Conservation (phyloP, 2,888 invertebrate genomes). For the Zygogramma bicolorata region DNA sequence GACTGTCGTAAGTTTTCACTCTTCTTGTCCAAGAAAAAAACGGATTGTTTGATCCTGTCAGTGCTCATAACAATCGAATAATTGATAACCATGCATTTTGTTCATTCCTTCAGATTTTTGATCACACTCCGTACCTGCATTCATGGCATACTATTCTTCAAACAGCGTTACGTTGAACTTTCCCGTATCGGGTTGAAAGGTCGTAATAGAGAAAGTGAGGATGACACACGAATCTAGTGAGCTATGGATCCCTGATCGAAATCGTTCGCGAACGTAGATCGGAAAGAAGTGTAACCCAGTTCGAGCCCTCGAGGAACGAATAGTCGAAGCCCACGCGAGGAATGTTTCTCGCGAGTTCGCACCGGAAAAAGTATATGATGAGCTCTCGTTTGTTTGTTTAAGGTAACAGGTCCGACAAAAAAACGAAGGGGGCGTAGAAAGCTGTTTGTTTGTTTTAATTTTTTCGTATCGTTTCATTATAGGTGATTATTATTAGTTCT, state of each 20-base stretch:
- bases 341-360: conserved; percentile 14
- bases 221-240: conserved; percentile 43
- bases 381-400: neutral
- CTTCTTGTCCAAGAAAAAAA: no score
- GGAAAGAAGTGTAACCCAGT: conserved; percentile 14
- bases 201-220: conserved; percentile 48
- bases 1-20: no score
- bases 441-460: neutral
- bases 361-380: conserved; percentile 11
- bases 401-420: neutral
- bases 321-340: conserved; percentile 14
- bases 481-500: neutral
- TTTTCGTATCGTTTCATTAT: neutral
- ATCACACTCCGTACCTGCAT: neutral
- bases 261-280: conserved; percentile 38
- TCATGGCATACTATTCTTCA: neutral
- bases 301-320: conserved; percentile 8
- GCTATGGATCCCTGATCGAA: conserved; percentile 42
- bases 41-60: no score
- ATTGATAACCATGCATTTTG: no score
- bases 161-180: conserved; percentile 29
- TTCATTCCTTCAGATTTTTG: neutral
- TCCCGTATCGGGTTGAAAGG: conserved; percentile 45
- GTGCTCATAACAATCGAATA: no score
- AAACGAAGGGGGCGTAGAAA: neutral